These are phyloP conservation scores for Psilopsiagon aymara DNA, from an alignment of 2,113 vertebrate genomes.

Conservation along the genomic window DNA sequence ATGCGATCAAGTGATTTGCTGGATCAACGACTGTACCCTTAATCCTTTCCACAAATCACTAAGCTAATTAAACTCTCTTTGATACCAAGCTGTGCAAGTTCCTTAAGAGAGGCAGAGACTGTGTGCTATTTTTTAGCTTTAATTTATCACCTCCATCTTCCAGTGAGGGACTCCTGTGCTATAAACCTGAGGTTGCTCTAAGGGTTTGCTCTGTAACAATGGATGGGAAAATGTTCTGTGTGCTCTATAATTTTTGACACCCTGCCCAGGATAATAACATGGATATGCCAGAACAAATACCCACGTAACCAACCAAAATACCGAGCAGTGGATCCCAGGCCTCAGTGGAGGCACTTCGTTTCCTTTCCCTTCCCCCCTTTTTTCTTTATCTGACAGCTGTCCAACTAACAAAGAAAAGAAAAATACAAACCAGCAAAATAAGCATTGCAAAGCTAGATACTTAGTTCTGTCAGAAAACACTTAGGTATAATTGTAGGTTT, in stretches of 20 bases:
- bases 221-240: slow-evolving; percentile 59
- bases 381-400: slow-evolving; percentile 2
- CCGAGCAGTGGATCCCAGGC: not conserved
- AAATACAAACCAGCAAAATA: not conserved
- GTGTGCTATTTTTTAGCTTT: not conserved
- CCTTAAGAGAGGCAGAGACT: slow-evolving; percentile 12
- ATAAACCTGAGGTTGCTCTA: not conserved
- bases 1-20: slow-evolving; percentile 61
- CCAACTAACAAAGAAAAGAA: not conserved
- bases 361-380: slow-evolving; percentile 21
- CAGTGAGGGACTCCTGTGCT: not conserved
- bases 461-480: not conserved
- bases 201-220: slow-evolving; percentile 29
- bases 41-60: slow-evolving; percentile 66
- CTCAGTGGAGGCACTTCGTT: slow-evolving; percentile 24
- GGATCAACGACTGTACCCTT: slow-evolving; percentile 45
- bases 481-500: not conserved
- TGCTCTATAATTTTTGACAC: slow-evolving; percentile 28
- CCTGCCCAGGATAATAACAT: slow-evolving; percentile 52
- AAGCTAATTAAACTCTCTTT: slow-evolving; percentile 67
- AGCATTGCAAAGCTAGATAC: not conserved
- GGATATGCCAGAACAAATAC: slow-evolving; percentile 61
- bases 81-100: slow-evolving; percentile 61
- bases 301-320: slow-evolving; percentile 42
- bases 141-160: slow-evolving; percentile 29